Base-by-base conservation (phyloP, 2,113 vertebrate genomes). In the Megaleporinus macrocephalus region DNA sequence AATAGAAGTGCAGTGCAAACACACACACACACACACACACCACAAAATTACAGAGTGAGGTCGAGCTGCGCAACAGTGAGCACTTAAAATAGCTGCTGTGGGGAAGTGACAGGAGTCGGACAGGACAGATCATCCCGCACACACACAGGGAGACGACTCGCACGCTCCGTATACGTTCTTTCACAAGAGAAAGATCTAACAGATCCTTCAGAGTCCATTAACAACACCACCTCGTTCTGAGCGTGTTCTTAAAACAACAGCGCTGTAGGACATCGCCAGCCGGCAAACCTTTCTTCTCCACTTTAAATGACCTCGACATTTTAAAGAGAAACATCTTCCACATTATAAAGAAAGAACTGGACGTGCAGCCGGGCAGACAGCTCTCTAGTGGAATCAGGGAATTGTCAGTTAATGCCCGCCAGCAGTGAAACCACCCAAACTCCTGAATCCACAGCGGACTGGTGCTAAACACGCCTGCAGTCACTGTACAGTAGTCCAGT, bases 11-110 rank as follows among this genome's bases (percentile, higher is more conserved):
- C 49, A 30, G 20, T 30, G 7, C 18, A 44, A 51, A 74, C 36
- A 4, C 53, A 75, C 30, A 29, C n/a, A 73, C 55, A 47, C 36
- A 57, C 22, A 78, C 81, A 79, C 70, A 79, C 3, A 73, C 79
- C 66, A 49, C 83, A 81, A 81, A 44, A 85, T 81, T 78, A 81
- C 79, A 85, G 79, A 73, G 73, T 71, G 24, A 41, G 66, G 49
- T 20, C 51, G 30, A 22, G 24, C 73, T 72, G 30, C 69, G 59
- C 66, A 73, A 77, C 59, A 77, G 66, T 68, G 74, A 65, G 74
- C 68, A 41, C 73, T 65, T 81, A 66, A 84, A 84, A 84, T 84
- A 84, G 63, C 71, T 49, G 16, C 11, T 57, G 62, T 44, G 36
- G 12, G 71, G 72, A 59, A 70, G 66, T 44, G 61, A 68, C 24